Evolutionary conservation across 2,113 vertebrate genomes (phyloP).

Genomic region (Limanda limanda): DNA sequence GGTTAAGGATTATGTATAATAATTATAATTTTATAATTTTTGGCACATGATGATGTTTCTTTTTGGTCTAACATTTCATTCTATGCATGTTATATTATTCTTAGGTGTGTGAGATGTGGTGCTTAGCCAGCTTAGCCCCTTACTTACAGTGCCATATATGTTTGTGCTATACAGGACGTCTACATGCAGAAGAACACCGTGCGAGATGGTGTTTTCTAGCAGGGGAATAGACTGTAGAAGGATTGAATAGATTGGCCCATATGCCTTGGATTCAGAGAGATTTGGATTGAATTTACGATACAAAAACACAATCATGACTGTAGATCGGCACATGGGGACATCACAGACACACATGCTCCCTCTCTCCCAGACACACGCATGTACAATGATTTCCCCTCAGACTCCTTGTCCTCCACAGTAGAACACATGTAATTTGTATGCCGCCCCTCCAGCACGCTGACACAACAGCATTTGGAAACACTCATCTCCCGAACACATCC

Average conservation of each 20-base stretch:
- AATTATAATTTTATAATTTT: background rate
- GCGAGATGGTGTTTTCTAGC: constrained; percentile 2
- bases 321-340: constrained; percentile 42
- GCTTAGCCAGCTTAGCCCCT: background rate
- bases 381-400: constrained; percentile 69
- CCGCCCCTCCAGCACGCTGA: constrained; percentile 57
- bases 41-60: too few species aligned
- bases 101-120: too few species aligned
- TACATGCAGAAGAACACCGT: background rate
- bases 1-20: background rate
- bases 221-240: background rate
- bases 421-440: constrained; percentile 68
- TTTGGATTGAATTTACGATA: constrained; percentile 45
- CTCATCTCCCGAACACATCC: constrained; percentile 68
- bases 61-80: too few species aligned
- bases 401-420: constrained; percentile 61
- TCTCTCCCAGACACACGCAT: constrained; percentile 5
- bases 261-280: constrained; percentile 26
- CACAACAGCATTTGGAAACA: constrained; percentile 69
- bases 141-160: background rate
- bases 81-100: too few species aligned
- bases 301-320: constrained; percentile 57
- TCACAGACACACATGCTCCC: constrained; percentile 10
- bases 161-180: background rate
- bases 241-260: constrained; percentile 1